phyloP scores from a whole-genome alignment of 2,888 invertebrate genomes.

The Phragmatobia fuliginosa region DNA sequence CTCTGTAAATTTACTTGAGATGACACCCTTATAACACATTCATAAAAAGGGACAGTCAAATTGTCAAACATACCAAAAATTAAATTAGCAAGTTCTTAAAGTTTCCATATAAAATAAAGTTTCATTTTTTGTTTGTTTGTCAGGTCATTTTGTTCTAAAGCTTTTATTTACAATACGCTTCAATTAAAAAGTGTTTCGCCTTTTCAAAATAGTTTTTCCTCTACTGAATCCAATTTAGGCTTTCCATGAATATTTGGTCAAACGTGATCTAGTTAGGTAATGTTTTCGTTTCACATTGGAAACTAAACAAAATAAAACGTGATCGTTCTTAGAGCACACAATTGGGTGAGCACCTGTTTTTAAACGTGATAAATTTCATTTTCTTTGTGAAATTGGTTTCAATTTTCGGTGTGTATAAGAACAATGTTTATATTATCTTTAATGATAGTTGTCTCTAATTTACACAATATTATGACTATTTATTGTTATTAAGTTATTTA shows the following conservation, averaged over 20 bases:
- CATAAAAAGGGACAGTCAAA: no score
- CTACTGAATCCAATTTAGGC: neutral
- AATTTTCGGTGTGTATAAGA: neutral
- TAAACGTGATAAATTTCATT: neutral
- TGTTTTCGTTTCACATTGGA: neutral
- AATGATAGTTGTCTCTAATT: neutral
- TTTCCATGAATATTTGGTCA: neutral
- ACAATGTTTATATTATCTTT: neutral
- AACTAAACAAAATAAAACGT: slow-evolving; percentile 2
- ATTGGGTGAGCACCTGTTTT: neutral
- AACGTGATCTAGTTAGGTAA: neutral
- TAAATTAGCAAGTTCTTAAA: no score
- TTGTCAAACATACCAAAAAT: no score
- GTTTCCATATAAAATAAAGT: no score
- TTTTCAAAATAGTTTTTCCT: neutral
- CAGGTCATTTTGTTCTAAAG: neutral
- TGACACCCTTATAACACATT: no score
- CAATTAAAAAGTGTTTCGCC: neutral
- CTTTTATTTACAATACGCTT: neutral
- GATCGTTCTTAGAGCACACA: neutral
- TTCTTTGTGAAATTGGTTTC: neutral
- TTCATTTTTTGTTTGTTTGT: no score
- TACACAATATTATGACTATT: no score
- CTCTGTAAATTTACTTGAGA: no score
- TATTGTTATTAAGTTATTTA: no score